Percentiles rank a stretch among this genome's conserved stretches.
These are phyloP conservation scores for Odontocolon sp. DNA, from an alignment of 2,888 invertebrate genomes.

Conservation along the genomic window DNA sequence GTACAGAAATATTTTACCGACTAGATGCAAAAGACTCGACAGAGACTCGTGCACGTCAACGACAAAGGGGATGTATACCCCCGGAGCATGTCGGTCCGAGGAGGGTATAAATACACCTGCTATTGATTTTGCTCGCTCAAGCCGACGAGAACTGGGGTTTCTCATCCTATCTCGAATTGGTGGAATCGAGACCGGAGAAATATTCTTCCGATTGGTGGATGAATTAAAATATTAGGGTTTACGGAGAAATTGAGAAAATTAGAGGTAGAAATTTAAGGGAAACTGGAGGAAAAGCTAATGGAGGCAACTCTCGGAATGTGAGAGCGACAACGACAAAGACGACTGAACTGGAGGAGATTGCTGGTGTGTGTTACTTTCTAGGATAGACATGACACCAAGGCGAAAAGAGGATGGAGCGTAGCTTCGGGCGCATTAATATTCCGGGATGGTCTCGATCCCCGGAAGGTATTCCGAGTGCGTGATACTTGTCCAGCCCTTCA, in stretches of 20 bases:
- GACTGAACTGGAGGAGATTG: constrained; percentile 32
- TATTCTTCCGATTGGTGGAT: constrained; percentile 28
- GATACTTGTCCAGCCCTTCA: constrained; percentile 57
- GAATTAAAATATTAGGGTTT: constrained; percentile 14
- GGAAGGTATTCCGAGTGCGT: constrained; percentile 69
- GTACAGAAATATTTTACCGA: too few species aligned
- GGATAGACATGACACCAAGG: constrained; percentile 4
- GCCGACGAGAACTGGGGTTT: constrained; percentile 40
- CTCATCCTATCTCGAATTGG: constrained; percentile 12
- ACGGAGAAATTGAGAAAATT: not conserved
- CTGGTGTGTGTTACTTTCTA: constrained; percentile 20
- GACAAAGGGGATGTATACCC: constrained; percentile 42
- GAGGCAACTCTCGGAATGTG: constrained; percentile 22
- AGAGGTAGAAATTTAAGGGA: not conserved
- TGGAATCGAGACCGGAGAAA: constrained; percentile 13
- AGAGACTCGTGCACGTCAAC: constrained; percentile 34
- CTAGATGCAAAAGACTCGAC: constrained; percentile 12
- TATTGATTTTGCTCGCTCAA: constrained; percentile 55
- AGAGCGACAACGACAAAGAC: constrained; percentile 21
- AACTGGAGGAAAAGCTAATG: not conserved
- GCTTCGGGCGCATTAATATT: constrained; percentile 72
- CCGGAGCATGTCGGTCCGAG: constrained; percentile 37
- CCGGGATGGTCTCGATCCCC: constrained; percentile 66
- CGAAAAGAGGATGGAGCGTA: constrained; percentile 3
- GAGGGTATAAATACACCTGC: constrained; percentile 57